Base-by-base conservation (phyloP, 1,140 invertebrate genomes). In the Dendroctonus ponderosae region DNA sequence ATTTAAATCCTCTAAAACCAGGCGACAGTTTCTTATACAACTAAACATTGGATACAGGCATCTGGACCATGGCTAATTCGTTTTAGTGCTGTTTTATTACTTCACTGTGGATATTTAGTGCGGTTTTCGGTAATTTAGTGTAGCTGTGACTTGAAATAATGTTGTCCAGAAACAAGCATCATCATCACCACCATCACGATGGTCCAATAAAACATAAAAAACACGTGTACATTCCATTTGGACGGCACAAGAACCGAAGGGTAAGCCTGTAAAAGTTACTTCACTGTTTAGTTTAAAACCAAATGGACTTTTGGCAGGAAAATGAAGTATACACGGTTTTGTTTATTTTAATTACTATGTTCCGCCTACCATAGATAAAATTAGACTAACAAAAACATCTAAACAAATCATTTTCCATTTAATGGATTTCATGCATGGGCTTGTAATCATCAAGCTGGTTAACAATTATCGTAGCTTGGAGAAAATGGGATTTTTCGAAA, bases 221-320 rank as follows among this genome's bases (percentile, higher is more conserved):
- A 51, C 70, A 72, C 44, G 64, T 70, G 12, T 74, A 74, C 65
- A 74, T 74, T 62, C 73, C 73, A 48, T 74, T 74, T 53, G 68
- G 71, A 6, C 49, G 66, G 9, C 7, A 44, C 44, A 68, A 62
- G 42, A 70, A 72, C 58, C 59, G 73, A 60, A 65, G 73, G 71
- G 73, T 74, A 70, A 69, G 57, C 37, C 7, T 6, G 5, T 46
- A 46, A 12, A 14, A 26, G 1, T 26, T 26, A 26, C 26, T 26
- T 26, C 26, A 26, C 26, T 26, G 26, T 26, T 26, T 26, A 26
- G 26, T 26, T 26, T 26, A 26, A 26, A 26, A 26, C 26, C 26
- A 26, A 26, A 26, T 3, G 26, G 26, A 26, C 3, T 26, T 26
- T 26, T 26, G 26, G 26, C 26, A 26, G 26, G 1, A 26, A 26